Percentiles rank a stretch among this genome's conserved stretches.
These are phyloP conservation scores for Thomomys bottae DNA, from an alignment of 2,113 vertebrate genomes.

Conservation along the genomic window DNA sequence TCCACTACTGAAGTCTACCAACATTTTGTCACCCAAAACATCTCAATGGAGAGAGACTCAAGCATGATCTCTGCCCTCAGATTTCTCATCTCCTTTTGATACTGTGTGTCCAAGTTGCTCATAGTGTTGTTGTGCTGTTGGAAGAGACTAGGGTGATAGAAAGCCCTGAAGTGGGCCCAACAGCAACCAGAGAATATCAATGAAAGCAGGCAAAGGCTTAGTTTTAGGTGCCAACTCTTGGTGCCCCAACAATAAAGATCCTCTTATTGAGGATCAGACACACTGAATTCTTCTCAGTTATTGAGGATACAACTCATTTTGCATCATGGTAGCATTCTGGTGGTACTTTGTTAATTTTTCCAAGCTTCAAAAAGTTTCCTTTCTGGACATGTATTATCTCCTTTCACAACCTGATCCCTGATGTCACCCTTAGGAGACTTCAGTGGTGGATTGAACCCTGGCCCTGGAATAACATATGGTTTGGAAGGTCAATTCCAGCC, in stretches of 20 bases:
- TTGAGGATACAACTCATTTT: slow-evolving; percentile 16
- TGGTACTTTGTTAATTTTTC: neutral
- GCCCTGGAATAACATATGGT: neutral
- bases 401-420: neutral
- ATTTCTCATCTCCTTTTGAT: neutral
- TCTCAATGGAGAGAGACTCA: neutral
- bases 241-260: rapidly evolving
- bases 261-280: neutral
- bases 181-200: neutral
- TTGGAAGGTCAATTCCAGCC: neutral
- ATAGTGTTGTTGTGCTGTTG: neutral
- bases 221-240: neutral
- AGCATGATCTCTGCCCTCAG: neutral
- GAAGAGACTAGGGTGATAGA: neutral
- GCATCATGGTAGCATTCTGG: slow-evolving; percentile 13
- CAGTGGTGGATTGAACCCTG: neutral
- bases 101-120: neutral
- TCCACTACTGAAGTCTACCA: neutral
- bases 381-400: neutral
- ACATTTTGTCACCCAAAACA: neutral
- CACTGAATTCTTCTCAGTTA: slow-evolving; percentile 26
- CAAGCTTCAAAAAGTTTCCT: neutral
- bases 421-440: neutral
- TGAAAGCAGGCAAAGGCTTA: neutral
- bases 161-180: neutral